Percentiles rank a stretch among this genome's conserved stretches.
Conservation (phyloP, 2,888 invertebrate species). For the Trachelus stipa region DNA sequence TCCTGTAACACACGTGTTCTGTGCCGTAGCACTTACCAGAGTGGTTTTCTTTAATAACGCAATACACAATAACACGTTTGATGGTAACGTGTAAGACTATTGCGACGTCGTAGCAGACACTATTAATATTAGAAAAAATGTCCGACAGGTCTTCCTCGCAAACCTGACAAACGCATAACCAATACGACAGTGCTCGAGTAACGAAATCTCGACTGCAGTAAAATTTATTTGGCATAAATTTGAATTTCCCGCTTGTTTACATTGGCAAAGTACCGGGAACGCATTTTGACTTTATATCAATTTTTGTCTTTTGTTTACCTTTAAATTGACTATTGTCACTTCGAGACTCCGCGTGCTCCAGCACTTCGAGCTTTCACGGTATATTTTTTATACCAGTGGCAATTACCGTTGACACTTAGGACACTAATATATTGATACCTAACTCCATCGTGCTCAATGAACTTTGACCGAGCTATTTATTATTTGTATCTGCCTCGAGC, state of each 20-base stretch:
- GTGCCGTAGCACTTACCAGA: conserved; percentile 4
- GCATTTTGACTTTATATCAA: not conserved
- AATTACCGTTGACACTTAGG: not conserved
- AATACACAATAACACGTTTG: conserved; percentile 14
- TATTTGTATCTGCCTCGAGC: not conserved
- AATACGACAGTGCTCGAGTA: not conserved
- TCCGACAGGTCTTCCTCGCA: not conserved
- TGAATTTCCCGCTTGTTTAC: not conserved
- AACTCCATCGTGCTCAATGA: not conserved
- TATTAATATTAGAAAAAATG: not conserved
- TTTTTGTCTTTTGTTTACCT: too few relatives aligned
- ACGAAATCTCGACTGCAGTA: not conserved
- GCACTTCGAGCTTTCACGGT: not conserved
- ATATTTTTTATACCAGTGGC: not conserved
- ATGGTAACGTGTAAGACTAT: conserved; percentile 3
- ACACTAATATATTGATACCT: not conserved
- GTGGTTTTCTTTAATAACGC: conserved; percentile 15
- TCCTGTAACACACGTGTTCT: not conserved
- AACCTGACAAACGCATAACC: not conserved
- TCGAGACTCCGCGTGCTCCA: not conserved
- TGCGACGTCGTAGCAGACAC: not conserved
- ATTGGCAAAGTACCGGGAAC: not conserved
- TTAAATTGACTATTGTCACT: not conserved
- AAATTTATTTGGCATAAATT: not conserved
- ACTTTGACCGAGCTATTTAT: not conserved